A percentile compares a stretch with the other conserved stretches of the same genome.
phyloP scores from a whole-genome alignment of 2,888 invertebrate genomes.

The Morpho helenor region DNA sequence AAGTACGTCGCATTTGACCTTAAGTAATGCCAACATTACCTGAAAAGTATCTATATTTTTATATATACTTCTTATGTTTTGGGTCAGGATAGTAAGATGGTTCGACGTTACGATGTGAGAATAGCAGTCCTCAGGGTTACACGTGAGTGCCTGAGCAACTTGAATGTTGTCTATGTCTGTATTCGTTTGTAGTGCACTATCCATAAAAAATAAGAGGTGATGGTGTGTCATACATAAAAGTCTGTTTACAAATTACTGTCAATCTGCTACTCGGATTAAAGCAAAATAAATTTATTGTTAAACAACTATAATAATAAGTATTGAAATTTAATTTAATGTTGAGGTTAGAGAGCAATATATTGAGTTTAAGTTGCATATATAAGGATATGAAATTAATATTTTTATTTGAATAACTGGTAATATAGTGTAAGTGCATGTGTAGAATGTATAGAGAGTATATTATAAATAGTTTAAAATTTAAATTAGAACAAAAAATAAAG shows the following conservation, averaged over 20 bases:
- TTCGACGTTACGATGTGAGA: background rate
- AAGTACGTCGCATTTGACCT: background rate
- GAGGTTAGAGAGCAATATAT: background rate
- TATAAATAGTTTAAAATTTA: no score
- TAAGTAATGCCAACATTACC: background rate
- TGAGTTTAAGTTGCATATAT: background rate
- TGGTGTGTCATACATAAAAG: background rate
- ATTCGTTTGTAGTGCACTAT: slow-evolving; percentile 22
- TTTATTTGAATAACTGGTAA: background rate
- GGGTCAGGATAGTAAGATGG: slow-evolving; percentile 5
- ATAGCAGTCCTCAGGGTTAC: slow-evolving; percentile 28
- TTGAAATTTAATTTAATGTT: background rate
- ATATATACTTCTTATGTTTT: slow-evolving; percentile 1
- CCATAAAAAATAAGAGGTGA: slow-evolving; percentile 3
- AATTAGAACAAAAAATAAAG: slow-evolving; percentile 16
- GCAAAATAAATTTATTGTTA: no score
- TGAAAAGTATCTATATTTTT: background rate
- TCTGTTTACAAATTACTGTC: background rate
- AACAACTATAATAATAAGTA: no score
- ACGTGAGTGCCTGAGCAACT: slow-evolving; percentile 33
- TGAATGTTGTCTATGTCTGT: slow-evolving; percentile 21
- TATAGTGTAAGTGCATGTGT: background rate
- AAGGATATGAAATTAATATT: background rate
- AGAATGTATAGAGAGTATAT: background rate
- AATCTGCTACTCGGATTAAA: background rate